Percentiles rank a stretch among this genome's conserved stretches.
These are phyloP conservation scores for Aurelia sp. DNA, from an alignment of 30 jellyfish, hydroid and myxozoan genomes.

Conservation along the genomic window DNA sequence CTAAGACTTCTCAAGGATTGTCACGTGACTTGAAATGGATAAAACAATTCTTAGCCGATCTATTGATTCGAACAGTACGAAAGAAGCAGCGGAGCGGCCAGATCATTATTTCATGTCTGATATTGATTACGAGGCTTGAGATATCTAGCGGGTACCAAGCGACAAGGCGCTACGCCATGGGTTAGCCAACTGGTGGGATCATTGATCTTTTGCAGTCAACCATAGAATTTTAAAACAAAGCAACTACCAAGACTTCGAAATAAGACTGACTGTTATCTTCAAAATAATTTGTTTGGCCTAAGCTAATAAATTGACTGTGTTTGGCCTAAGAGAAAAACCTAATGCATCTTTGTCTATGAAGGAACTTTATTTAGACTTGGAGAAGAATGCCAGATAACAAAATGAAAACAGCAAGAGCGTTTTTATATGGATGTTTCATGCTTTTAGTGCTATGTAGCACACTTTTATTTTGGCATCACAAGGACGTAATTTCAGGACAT, in stretches of 20 bases:
- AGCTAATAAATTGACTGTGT: background rate
- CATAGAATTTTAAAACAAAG: background rate
- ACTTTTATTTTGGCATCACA: constrained; percentile 27
- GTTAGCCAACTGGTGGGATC: constrained; percentile 35
- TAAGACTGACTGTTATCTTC: too few relatives aligned
- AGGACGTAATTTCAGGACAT: constrained; percentile 24
- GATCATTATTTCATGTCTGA: too few relatives aligned
- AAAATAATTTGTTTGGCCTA: constrained; percentile 3
- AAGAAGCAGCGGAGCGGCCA: too few relatives aligned
- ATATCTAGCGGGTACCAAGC: constrained; percentile 29
- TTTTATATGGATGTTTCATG: constrained; percentile 38
- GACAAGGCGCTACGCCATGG: constrained; percentile 44
- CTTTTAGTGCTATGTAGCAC: constrained; percentile 39
- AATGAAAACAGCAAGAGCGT: constrained; percentile 39
- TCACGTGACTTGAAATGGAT: too few relatives aligned
- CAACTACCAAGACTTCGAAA: too few relatives aligned
- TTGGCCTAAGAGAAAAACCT: too few relatives aligned
- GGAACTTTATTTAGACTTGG: too few relatives aligned
- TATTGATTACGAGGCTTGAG: too few relatives aligned
- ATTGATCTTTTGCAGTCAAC: constrained; percentile 54
- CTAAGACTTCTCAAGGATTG: too few relatives aligned
- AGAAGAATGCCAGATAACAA: background rate
- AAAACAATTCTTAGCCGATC: too few relatives aligned
- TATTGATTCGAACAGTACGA: too few relatives aligned
- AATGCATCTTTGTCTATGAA: too few relatives aligned